Conservation (phyloP, 2,888 invertebrate genomes). For the Prosopocoilus inquinatus region DNA sequence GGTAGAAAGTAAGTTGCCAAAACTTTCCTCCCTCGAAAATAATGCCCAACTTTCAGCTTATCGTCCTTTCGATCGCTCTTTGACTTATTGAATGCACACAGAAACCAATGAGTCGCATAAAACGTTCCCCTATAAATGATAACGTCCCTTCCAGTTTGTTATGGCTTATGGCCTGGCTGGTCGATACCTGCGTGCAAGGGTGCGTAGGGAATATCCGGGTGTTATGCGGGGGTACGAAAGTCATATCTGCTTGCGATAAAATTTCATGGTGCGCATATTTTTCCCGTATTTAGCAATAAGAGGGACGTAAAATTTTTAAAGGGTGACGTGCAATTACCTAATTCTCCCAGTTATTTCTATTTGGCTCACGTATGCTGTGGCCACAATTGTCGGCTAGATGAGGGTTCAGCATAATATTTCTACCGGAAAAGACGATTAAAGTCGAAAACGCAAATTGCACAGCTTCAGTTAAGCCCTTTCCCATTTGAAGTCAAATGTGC, state of each 20-base stretch:
- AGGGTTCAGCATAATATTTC: too few relatives aligned
- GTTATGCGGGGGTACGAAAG: conserved; percentile 12
- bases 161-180: conserved; percentile 18
- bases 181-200: conserved; percentile 19
- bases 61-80: conserved; percentile 17
- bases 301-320: not conserved
- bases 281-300: conserved; percentile 13
- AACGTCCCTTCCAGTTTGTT: conserved; percentile 25
- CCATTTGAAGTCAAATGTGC: too few relatives aligned
- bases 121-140: conserved; percentile 27
- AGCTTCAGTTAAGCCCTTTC: too few relatives aligned
- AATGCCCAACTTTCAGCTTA: conserved; percentile 14
- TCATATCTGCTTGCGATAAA: conserved; percentile 17
- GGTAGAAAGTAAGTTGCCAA: too few relatives aligned
- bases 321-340: too few relatives aligned
- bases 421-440: too few relatives aligned
- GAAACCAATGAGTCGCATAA: conserved; percentile 30
- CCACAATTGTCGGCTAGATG: too few relatives aligned
- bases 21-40: not conserved
- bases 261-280: conserved; percentile 16
- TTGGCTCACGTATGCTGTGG: too few relatives aligned
- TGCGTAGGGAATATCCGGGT: conserved; percentile 23
- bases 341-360: too few relatives aligned
- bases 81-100: conserved; percentile 25
- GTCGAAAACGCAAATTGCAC: too few relatives aligned